phyloP scores from a whole-genome alignment of 2,888 invertebrate species.

The Melanophora roralis region DNA sequence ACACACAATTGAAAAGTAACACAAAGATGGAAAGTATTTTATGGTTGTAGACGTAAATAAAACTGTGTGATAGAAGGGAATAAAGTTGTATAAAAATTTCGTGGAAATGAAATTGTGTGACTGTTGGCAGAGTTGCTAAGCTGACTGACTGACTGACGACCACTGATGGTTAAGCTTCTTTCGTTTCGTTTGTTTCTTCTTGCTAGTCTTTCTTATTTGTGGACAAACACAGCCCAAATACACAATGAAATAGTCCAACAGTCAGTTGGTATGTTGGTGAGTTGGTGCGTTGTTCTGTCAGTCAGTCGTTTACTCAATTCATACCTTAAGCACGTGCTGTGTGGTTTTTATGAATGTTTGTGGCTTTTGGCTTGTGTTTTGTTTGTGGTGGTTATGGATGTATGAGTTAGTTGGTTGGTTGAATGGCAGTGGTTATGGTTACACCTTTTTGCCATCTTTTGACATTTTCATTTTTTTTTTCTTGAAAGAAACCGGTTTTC shows the following conservation, averaged over 20 bases:
- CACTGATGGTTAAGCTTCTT: constrained; percentile 9
- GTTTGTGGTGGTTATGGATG: constrained; percentile 41
- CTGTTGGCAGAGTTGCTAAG: constrained; percentile 1
- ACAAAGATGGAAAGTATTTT: constrained; percentile 35
- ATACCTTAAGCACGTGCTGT: constrained; percentile 50
- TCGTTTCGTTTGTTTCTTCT: not conserved
- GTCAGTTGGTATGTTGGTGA: not conserved
- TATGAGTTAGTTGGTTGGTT: constrained; percentile 22
- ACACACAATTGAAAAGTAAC: not conserved
- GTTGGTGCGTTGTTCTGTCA: not conserved
- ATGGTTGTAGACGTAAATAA: not conserved
- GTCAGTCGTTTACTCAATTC: not conserved
- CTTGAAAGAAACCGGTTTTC: constrained; percentile 40
- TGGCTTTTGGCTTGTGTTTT: constrained; percentile 47
- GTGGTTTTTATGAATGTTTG: constrained; percentile 51
- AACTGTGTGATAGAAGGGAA: not conserved
- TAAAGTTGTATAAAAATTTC: constrained; percentile 17
- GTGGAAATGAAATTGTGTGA: constrained; percentile 19
- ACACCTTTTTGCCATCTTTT: constrained; percentile 50
- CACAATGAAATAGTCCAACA: not conserved
- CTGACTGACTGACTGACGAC: not conserved
- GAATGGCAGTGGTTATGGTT: constrained; percentile 38
- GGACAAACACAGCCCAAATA: constrained; percentile 29
- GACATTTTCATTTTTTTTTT: constrained; percentile 48
- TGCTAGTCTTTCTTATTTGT: constrained; percentile 7